Evolutionary conservation across 2,888 invertebrate species (phyloP).

Genomic region (Cheilosia variabilis): DNA sequence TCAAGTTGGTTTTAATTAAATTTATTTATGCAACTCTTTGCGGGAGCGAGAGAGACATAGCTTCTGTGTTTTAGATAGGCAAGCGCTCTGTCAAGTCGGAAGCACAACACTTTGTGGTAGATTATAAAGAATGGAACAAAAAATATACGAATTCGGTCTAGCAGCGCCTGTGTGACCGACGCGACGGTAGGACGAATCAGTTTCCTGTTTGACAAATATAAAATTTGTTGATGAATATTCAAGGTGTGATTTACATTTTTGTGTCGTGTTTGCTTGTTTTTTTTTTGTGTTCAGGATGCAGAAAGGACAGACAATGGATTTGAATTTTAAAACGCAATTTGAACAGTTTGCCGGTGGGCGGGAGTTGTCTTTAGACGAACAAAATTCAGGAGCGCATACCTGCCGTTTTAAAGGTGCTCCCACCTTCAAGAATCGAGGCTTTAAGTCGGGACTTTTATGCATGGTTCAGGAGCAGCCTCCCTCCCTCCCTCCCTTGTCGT

Average conservation of each 20-base stretch:
- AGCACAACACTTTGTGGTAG: slow-evolving; percentile 5
- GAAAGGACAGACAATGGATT: slow-evolving; percentile 8
- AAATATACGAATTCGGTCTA: not conserved
- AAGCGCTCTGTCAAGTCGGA: slow-evolving; percentile 48
- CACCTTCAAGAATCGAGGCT: too few relatives aligned
- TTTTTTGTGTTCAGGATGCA: not conserved
- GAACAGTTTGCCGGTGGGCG: too few relatives aligned
- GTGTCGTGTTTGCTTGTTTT: not conserved
- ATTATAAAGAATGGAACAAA: not conserved
- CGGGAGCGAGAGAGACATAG: not conserved
- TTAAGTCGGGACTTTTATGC: too few relatives aligned
- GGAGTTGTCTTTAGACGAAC: too few relatives aligned
- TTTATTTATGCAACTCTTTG: slow-evolving; percentile 62
- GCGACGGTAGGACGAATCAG: not conserved
- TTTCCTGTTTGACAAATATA: slow-evolving; percentile 34
- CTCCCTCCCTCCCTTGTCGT: too few relatives aligned
- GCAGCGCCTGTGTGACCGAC: not conserved
- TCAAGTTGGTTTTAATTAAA: slow-evolving; percentile 65
- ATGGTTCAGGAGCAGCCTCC: too few relatives aligned
- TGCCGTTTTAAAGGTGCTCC: not conserved
- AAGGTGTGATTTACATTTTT: slow-evolving; percentile 55
- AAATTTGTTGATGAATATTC: slow-evolving; percentile 64
- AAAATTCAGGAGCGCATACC: not conserved
- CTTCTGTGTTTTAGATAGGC: slow-evolving; percentile 46
- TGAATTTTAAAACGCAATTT: slow-evolving; percentile 27